Percentiles rank a stretch among this genome's conserved stretches.
Evolutionary conservation across 2,888 invertebrate genomes (phyloP).

Genomic region (Celastrina argiolus): DNA sequence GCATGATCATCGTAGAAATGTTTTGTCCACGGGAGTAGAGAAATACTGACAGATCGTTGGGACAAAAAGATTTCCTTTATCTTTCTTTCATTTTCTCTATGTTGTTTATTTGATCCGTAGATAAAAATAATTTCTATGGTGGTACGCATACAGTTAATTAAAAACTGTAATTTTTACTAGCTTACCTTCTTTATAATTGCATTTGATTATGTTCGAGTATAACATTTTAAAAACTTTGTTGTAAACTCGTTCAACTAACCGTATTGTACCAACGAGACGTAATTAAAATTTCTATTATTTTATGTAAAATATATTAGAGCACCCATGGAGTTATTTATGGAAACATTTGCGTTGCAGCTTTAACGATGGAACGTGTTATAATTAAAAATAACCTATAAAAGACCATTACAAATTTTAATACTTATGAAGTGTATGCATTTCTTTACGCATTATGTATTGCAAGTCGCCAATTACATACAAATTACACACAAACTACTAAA

Average conservation of each 20-base stretch:
- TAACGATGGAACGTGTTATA: not conserved
- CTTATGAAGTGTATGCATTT: not conserved
- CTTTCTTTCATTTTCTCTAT: no score
- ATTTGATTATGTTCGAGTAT: not conserved
- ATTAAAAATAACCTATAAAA: not conserved
- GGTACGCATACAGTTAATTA: not conserved
- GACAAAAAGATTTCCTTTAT: no score
- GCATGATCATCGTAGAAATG: no score
- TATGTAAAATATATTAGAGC: not conserved
- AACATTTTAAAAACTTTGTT: not conserved
- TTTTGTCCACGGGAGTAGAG: no score
- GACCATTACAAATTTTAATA: not conserved
- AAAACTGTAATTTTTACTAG: not conserved
- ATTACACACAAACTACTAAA: constrained; percentile 7
- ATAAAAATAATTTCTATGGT: no score
- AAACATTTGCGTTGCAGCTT: not conserved
- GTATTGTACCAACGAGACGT: not conserved
- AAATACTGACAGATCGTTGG: no score
- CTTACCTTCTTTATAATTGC: not conserved
- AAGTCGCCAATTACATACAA: not conserved
- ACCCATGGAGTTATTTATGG: not conserved
- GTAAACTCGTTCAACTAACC: not conserved
- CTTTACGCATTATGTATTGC: not conserved
- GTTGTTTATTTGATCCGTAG: no score
- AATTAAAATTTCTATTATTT: not conserved